phyloP scores from a whole-genome alignment of 2,797 vertebrate genomes.

The Forpus xanthops region DNA sequence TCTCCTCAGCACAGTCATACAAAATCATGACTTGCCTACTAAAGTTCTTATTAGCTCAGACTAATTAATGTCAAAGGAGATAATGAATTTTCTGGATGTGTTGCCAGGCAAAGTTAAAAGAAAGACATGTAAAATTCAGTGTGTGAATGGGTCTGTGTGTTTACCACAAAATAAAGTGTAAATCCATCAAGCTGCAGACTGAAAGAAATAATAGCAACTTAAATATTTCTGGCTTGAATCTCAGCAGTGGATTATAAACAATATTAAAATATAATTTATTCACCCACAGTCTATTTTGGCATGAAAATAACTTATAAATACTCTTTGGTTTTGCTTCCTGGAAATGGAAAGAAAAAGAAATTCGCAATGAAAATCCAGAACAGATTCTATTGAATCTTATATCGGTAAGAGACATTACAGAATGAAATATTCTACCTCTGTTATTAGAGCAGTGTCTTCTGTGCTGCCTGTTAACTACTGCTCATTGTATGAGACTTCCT shows the following conservation, averaged over 20 bases:
- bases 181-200: conserved; percentile 7
- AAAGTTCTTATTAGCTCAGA: conserved; percentile 22
- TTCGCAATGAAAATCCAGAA: neutral
- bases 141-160: neutral
- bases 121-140: conserved; percentile 15
- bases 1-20: conserved; percentile 24
- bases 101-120: conserved; percentile 20
- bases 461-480: neutral
- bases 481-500: neutral
- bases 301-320: neutral
- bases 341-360: neutral
- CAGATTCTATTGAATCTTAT: neutral
- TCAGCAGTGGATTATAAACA: neutral
- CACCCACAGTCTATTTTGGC: neutral
- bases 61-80: conserved; percentile 58
- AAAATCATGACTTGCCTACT: conserved; percentile 36
- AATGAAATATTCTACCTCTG: neutral
- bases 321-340: neutral
- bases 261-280: conserved; percentile 11
- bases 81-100: conserved; percentile 9
- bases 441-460: neutral
- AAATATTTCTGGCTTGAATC: neutral
- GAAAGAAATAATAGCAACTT: neutral
- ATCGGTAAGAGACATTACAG: neutral
- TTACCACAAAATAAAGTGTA: conserved; percentile 1